Base-by-base conservation (phyloP, 2,888 invertebrate genomes). In the Hemaris fuciformis region DNA sequence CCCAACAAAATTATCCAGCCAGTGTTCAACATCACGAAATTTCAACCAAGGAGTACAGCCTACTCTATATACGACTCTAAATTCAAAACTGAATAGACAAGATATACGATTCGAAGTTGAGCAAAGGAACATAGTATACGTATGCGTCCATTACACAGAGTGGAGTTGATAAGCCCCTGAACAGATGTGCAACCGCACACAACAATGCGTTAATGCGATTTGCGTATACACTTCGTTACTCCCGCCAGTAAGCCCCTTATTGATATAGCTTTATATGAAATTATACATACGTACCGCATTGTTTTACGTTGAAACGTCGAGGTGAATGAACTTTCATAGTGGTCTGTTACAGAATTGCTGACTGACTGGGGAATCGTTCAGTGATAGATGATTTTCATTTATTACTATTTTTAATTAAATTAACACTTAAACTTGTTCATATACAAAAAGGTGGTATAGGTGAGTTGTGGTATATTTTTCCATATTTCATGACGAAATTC, bases 161-260 rank as follows among this genome's bases (percentile, higher is more conserved):
- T 7, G 53, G 53, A 82, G 80, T 82, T 79, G 77, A 78, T 85
- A 87, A 85, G 82, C 87, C 77, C 77, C 57, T 74, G 76, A 80
- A 66, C 89, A 88, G 88, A 86, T 88, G 89, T 80, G 85, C 81
- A 76, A 42, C 69, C 68, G 66, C 75, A 76, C 77, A 76, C 71
- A 66, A 77, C 78, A 76, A 66, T 79, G 81, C 66, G 53, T 76
- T 87, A 82, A 89, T 83, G 79, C 87, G 89, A 89, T 89, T 90
- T 85, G 80, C 66, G 63, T 62, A 63, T 71, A 81, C 89, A 87
- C 89, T 87, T 84, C 87, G 87, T 83, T 88, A 83, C 77, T 62
- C 85, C 70, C 78, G 85, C 81, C 81, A 81, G 79, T 80, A 80
- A 83, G 81, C 80, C 80, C 80, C 78, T 76, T 76, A 81, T 76